A percentile compares a stretch with the other conserved stretches of the same genome.
Conservation (phyloP, 1,140 invertebrate species). For the Meloidogyne exigua region DNA sequence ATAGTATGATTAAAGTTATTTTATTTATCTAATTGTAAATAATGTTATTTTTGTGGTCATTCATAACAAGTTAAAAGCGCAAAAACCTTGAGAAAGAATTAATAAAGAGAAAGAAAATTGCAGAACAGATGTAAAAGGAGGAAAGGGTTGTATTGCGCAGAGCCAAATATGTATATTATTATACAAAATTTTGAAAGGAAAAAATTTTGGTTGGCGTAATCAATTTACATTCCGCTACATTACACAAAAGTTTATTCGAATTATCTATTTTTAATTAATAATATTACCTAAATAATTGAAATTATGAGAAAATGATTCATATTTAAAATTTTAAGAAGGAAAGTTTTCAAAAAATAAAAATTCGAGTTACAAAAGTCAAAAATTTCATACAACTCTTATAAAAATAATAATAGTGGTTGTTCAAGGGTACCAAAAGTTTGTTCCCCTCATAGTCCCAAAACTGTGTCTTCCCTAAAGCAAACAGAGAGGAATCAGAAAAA, state of each 20-base stretch:
- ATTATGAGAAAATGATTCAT: no score
- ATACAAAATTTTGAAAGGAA: no score
- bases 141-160: background rate
- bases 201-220: constrained; percentile 4
- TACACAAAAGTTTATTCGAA: background rate
- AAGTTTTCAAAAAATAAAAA: no score
- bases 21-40: background rate
- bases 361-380: background rate
- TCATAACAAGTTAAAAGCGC: background rate
- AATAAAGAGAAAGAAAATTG: background rate
- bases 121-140: background rate
- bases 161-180: no score
- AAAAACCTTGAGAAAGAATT: background rate
- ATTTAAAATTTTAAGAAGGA: no score
- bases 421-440: background rate
- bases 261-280: no score
- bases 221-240: constrained; percentile 1
- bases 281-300: no score
- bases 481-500: background rate
- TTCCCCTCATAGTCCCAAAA: background rate
- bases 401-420: background rate
- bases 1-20: no score
- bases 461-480: background rate
- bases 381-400: background rate
- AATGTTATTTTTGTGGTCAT: background rate